phyloP scores from a whole-genome alignment of 2,888 invertebrate species.

The Athalia rosae region DNA sequence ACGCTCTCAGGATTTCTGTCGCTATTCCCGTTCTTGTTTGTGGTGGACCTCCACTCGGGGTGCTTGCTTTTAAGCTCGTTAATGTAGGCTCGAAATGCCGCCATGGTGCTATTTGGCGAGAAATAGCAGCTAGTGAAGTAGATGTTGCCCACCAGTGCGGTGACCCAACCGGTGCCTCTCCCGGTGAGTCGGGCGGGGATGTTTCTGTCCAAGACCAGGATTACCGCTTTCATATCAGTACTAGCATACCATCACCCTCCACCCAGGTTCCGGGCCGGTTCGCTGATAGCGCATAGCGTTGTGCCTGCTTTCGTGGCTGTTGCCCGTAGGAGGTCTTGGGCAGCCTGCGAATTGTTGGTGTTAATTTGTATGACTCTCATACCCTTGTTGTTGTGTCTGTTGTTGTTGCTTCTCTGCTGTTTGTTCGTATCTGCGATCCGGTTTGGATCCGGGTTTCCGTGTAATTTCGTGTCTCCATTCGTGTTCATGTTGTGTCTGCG shows the following conservation, averaged over 20 bases:
- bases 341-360: slow-evolving; percentile 4
- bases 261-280: neutral
- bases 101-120: neutral
- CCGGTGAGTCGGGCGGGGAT: neutral
- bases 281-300: neutral
- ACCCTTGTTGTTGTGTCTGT: neutral
- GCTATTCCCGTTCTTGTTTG: neutral
- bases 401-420: too few relatives aligned
- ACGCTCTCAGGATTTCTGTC: neutral
- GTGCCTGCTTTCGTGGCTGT: neutral
- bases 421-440: too few relatives aligned
- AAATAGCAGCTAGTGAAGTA: neutral
- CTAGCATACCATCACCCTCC: slow-evolving; percentile 6
- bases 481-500: too few relatives aligned
- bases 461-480: too few relatives aligned
- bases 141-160: neutral
- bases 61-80: neutral
- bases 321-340: slow-evolving; percentile 5
- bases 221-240: neutral
- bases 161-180: neutral
- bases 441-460: too few relatives aligned
- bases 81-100: neutral
- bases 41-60: neutral
- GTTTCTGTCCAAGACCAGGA: neutral
- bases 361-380: neutral